These are phyloP conservation scores for Potamilus streckersoni DNA, from an alignment of 1,140 invertebrate genomes.

Conservation along the genomic window DNA sequence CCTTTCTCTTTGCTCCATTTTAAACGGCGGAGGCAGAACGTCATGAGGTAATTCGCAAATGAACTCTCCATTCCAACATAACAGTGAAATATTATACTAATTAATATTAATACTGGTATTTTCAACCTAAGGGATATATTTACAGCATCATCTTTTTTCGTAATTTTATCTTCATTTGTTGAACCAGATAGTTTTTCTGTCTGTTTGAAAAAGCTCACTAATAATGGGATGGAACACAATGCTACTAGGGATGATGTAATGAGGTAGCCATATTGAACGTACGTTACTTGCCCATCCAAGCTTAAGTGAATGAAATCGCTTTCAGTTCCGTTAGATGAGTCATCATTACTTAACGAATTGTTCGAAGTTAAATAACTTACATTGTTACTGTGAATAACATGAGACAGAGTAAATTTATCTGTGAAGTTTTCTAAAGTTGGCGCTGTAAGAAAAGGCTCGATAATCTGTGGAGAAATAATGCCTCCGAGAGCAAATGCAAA, in stretches of 20 bases:
- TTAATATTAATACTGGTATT: constrained; percentile 20
- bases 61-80: constrained; percentile 44
- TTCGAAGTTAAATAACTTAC: neutral
- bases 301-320: neutral
- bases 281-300: neutral
- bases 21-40: constrained; percentile 41
- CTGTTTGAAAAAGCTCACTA: constrained; percentile 23
- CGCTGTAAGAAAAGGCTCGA: constrained; percentile 44
- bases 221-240: constrained; percentile 29
- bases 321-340: neutral
- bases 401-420: neutral
- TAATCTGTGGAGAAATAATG: constrained; percentile 42
- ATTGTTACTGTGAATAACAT: neutral
- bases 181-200: neutral
- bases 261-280: constrained; percentile 16
- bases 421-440: neutral
- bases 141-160: neutral
- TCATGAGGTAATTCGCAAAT: constrained; percentile 37
- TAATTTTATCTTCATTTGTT: neutral
- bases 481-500: constrained; percentile 49
- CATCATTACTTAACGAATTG: neutral
- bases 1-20: constrained; percentile 43
- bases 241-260: constrained; percentile 30
- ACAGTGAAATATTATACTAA: constrained; percentile 30
- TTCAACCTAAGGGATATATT: constrained; percentile 25